Evolutionary conservation across 2,888 invertebrate genomes (phyloP), one percentile per base, ranked within the genome.

Genomic region (Euclidia mi): DNA sequence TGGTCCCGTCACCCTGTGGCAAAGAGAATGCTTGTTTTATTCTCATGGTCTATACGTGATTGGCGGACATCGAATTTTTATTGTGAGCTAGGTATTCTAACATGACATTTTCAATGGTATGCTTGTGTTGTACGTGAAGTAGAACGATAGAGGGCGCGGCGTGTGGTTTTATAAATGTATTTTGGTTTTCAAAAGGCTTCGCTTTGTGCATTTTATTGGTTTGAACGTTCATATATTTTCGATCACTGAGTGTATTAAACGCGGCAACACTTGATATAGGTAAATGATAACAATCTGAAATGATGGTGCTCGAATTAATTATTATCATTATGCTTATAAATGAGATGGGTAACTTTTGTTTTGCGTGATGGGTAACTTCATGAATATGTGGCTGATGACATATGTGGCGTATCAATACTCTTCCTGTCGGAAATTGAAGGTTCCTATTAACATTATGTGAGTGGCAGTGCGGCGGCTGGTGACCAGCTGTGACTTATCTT

Each of bases 1-100:
- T 34, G 12, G 6, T 32, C 55, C 59, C 45, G 57, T 50, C 65
- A 32, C 76, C 69, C 70, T 65, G 78, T 76, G 79, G 71, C 68
- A 73, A 77, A 78, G 75, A 78, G 76, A 72, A 73, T 63, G 62
- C 58, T 79, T 73, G 76, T 84, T 84, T 80, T 80, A 81, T 79
- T 79, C 74, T 76, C 77, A 73, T 76, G 61, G 65, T 76, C 71
- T 56, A 66, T 71, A 75, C 75, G 78, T 78, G 84, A 82, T 84
- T 83, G 80, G 80, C 53, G 66, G 60, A 71, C 71, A 72, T 79
- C 70, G 76, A 74, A 76, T 79, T 81, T 77, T 80, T 80, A 79
- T 81, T 73, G 66, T 66, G 51, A 55, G 38, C 57, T 62, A 52
- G 55, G 34, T 64, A 65, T 62, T 66, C 56, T 42, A 60, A 56